Evolutionary conservation across 1,140 invertebrate genomes (phyloP), one percentile per base, ranked within the genome.

Genomic region (Physella acuta): DNA sequence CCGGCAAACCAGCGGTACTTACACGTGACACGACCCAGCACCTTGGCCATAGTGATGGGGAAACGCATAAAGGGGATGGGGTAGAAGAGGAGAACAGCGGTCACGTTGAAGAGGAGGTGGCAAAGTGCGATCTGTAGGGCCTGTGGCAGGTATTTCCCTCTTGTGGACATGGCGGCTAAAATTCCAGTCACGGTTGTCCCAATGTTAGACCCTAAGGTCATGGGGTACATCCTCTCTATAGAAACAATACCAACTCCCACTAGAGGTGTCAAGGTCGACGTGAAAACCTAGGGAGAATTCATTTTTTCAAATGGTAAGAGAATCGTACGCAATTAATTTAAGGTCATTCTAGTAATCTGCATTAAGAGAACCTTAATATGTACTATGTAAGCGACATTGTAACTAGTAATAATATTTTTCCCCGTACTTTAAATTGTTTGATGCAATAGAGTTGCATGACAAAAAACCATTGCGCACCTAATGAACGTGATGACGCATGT

Each of bases 141-240:
- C 14, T 84, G 71, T 4, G 28, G 31, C 36, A 64, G 39, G 58
- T 63, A 58, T 34, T 26, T 33, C 0, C 71, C 71, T 63, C 44
- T 62, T 8, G 86, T 82, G 1, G 88, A 85, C n/a, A 89, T 79
- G 0, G 88, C 85, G 1, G 88, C 88, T 16, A 89, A 70, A 4
- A 88, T 80, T 0, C 82, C 86, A 0, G 89, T 90, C 11, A 87
- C 86, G 0, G 89, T 90, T 11, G 89, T 90, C 24, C 89, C 89
- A 62, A 90, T 85, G 76, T 90, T 90, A 4, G 88, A 87, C 3
- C 89, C 89, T 8, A 90, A 74, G 3, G 88, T 88, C 8, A 89
- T 76, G 0, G 89, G 89, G 77, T 90, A 90, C 73, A 89, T 87
- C 30, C 88, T 78, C 52, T 90, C 88, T 5, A 90, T 67, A 14